Percentiles rank a stretch among this genome's conserved stretches.
phyloP scores from a whole-genome alignment of 2,888 invertebrate species.

The Pseudolycoriella hygida region DNA sequence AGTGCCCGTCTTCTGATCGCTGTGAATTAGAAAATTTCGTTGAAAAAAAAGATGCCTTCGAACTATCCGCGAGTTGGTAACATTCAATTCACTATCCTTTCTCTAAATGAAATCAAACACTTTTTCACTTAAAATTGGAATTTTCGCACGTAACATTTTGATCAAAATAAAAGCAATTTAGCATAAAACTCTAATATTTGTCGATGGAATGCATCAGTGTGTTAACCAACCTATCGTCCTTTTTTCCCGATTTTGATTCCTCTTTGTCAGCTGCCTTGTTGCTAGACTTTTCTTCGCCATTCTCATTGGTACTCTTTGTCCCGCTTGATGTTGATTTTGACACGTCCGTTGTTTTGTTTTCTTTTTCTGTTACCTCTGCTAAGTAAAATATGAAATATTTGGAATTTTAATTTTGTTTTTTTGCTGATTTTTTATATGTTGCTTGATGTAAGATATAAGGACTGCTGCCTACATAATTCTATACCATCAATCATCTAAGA shows the following conservation, averaged over 20 bases:
- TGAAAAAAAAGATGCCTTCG: neutral
- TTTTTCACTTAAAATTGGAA: too few species aligned
- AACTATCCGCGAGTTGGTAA: too few species aligned
- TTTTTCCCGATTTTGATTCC: slow-evolving; percentile 1
- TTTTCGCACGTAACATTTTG: neutral
- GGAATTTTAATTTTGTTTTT: too few species aligned
- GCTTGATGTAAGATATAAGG: too few species aligned
- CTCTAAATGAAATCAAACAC: too few species aligned
- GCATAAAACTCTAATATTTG: too few species aligned
- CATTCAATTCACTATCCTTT: too few species aligned
- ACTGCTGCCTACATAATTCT: too few species aligned
- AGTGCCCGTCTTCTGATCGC: slow-evolving; percentile 11
- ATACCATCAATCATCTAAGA: too few species aligned
- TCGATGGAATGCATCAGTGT: neutral
- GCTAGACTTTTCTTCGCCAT: neutral
- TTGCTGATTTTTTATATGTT: too few species aligned
- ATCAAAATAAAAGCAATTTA: neutral
- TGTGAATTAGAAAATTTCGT: slow-evolving; percentile 18
- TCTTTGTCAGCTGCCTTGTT: neutral
- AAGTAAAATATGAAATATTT: too few species aligned
- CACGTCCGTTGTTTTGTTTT: neutral
- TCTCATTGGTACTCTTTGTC: neutral
- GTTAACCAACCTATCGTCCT: slow-evolving; percentile 7
- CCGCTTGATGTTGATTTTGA: neutral
- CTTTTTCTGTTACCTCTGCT: neutral